phyloP scores from a whole-genome alignment of 2,888 invertebrate species.

The Ommatoiulus sabulosus region DNA sequence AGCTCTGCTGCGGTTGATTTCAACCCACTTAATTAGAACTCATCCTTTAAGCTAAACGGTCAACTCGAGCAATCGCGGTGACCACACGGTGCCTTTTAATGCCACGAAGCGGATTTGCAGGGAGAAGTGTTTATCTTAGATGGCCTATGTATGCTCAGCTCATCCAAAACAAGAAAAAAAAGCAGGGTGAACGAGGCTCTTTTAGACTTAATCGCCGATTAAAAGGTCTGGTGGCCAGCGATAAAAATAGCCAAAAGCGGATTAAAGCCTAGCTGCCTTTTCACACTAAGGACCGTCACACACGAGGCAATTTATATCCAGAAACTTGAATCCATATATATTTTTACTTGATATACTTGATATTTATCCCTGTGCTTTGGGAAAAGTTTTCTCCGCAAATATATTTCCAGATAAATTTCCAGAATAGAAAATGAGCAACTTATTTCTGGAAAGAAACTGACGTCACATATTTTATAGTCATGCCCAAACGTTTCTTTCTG shows the following conservation, averaged over 20 bases:
- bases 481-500: too few species aligned
- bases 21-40: not conserved
- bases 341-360: too few species aligned
- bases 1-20: not conserved
- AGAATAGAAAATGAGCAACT: too few species aligned
- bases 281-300: not conserved
- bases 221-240: not conserved
- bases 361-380: too few species aligned
- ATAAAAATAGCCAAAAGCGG: not conserved
- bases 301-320: too few species aligned
- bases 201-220: not conserved
- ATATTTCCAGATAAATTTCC: too few species aligned
- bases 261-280: not conserved
- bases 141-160: not conserved
- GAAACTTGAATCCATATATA: too few species aligned
- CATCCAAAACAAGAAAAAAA: not conserved
- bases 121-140: not conserved
- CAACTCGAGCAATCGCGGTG: not conserved
- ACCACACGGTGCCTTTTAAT: constrained; percentile 5
- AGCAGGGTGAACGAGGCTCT: not conserved
- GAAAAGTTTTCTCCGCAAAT: too few species aligned
- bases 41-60: constrained; percentile 15
- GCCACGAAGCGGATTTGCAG: not conserved
- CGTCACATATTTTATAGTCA: too few species aligned
- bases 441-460: too few species aligned